Evolutionary conservation across 1,140 invertebrate genomes (phyloP), one percentile per base, ranked within the genome.

Genomic region (Pachyrhynchus sulphureomaculatus): DNA sequence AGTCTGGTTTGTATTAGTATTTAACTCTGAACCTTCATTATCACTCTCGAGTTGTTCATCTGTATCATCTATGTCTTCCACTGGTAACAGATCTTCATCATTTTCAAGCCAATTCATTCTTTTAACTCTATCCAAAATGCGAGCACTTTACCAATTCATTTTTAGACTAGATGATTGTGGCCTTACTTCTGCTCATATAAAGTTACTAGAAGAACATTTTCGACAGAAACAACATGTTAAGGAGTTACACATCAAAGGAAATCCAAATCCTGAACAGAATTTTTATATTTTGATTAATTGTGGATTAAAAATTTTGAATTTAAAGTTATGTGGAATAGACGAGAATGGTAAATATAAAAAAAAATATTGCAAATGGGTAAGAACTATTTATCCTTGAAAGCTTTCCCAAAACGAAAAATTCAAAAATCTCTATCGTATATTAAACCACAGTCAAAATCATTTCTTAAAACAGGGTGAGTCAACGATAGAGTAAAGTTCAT

Each of bases 21-120:
- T 47, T 51, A 51, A 58, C 13, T 51, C 45, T 51, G 61, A 21
- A 42, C 13, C 55, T 62, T 62, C 53, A 36, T 57, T 29, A n/a
- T 47, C 60, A 44, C 49, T 61, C 4, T 21, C 18, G 15, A n/a
- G n/a, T 2, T 36, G 15, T 59, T 36, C 56, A 39, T 44, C 36
- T 39, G 45, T 39, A 44, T 10, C 61, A 29, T 59, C 23, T 13
- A 42, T 42, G 24, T 51, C 55, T 51, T 59, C 45, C 17, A 55
- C 37, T 45, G 58, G 51, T 61, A 61, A 44, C 26, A 55, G 42
- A 32, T 62, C 41, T 57, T 47, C 2, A 36, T 47, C 20, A 34
- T 57, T 36, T 49, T 62, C 52, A 47, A 47, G 24, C 60, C 15
- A 45, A 12, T 45, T 57, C n/a, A n/a, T n/a, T n/a, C n/a, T n/a